Base-by-base conservation (phyloP, 2,888 invertebrate species). In the Troglohyphantes excavatus region DNA sequence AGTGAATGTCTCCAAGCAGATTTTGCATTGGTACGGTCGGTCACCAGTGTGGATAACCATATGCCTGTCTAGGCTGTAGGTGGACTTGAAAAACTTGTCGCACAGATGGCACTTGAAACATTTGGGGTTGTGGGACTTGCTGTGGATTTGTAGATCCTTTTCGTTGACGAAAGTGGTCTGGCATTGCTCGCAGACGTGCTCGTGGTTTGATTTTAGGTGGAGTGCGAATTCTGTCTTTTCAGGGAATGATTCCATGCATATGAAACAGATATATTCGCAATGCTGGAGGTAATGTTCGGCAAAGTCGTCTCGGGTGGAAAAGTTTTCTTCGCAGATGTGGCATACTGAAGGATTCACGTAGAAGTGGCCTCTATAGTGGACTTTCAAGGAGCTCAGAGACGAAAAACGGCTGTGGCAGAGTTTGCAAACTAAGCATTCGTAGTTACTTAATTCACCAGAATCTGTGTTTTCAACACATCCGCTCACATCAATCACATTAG, bases 221-320 rank as follows among this genome's bases (percentile, higher is more conserved):
- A 13, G 13, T n/a, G 17, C 19, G 23, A 78, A 78, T 21, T 65
- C 43, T 23, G 29, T n/a, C 39, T 39, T 78, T 39, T 63, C 39
- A 39, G 63, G 23, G 26, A 78, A 78, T 5, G 78, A 23, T 7
- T 43, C 39, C 39, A 33, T 63, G 26, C 78, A 78, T 0, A 39
- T 39, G n/a, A 65, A 78, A 23, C 78, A 78, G 21, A 39, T 65
- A 26, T 65, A 78, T 17, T 33, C 78, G 23, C 19, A 21, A 39
- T 78, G 78, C 21, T 78, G 78, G 7, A 65, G 9, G 23, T 26
- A 78, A n/a, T 78, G 78, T 23, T 78, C 78, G n/a, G 78, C 78
- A 39, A 65, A 78, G 23, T 63, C 63, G 2, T 65, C 63, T 0
- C 39, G 39, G 0, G 33, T 39, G 0, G 63, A 27, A 26, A 78